Base-by-base conservation (phyloP, 2,797 vertebrate species). In the Denticeps clupeoides region DNA sequence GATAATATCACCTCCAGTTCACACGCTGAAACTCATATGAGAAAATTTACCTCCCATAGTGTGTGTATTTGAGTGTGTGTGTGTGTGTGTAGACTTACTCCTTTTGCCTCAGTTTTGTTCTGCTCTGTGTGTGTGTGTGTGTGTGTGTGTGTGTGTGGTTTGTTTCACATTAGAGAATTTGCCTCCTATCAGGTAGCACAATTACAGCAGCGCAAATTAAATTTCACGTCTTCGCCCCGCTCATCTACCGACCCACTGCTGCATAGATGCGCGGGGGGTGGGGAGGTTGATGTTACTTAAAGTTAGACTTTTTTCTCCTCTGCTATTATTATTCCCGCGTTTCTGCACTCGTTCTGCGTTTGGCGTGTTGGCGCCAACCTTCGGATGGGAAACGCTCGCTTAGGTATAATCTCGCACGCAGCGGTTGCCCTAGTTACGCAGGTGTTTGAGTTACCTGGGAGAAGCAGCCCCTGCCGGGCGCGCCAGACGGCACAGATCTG, bases 321-420 rank as follows among this genome's bases (percentile, higher is more conserved):
- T n/a, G n/a, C n/a, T n/a, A n/a, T n/a, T n/a, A n/a, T n/a, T n/a
- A n/a, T n/a, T n/a, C n/a, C n/a, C n/a, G n/a, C n/a, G n/a, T n/a
- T n/a, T n/a, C n/a, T n/a, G n/a, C n/a, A n/a, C n/a, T n/a, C n/a
- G n/a, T n/a, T n/a, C n/a, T n/a, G n/a, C n/a, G n/a, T n/a, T n/a
- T n/a, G n/a, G n/a, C n/a, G 25, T 4, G 12, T 55, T 56, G 7
- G 56, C 28, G 56, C 33, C 49, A 46, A 56, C 43, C 63, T 73
- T 37, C 33, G 49, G 23, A 12, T 45, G 22, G 43, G 45, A 50
- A 43, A 65, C 60, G 58, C 53, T 67, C 62, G 46, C 53, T 65
- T 44, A 52, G 49, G 26, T 67, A 58, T 76, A 78, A 82, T 80
- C 79, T 74, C 57, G 6, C 47, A 63, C 77, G 62, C 77, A 78